Conservation (phyloP, 1,140 invertebrate genomes). For the Cotesia chilonis region DNA sequence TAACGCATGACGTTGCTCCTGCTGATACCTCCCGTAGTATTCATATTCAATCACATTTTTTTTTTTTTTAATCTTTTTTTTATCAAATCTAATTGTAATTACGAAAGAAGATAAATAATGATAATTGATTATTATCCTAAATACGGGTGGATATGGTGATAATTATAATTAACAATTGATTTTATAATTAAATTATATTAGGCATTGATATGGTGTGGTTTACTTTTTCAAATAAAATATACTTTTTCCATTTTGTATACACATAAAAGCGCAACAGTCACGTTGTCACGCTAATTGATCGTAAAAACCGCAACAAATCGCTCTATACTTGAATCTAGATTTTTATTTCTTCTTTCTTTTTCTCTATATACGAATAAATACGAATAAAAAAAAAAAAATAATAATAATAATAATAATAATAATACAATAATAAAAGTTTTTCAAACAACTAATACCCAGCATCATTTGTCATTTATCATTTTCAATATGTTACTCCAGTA, state of each 20-base stretch:
- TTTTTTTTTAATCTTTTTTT: neutral
- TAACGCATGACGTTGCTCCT: slow-evolving; percentile 38
- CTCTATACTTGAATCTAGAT: neutral
- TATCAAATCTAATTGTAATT: neutral
- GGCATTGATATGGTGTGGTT: too few species aligned
- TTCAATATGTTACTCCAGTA: too few species aligned
- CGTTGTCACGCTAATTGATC: too few species aligned
- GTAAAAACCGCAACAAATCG: neutral
- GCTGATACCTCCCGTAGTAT: neutral
- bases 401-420: too few species aligned
- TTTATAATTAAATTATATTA: neutral
- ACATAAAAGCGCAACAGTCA: too few species aligned
- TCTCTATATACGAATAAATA: too few species aligned
- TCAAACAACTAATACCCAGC: too few species aligned
- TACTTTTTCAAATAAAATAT: too few species aligned
- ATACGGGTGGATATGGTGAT: neutral
- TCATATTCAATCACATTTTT: slow-evolving; percentile 7
- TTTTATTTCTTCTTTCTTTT: neutral
- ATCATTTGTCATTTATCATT: too few species aligned
- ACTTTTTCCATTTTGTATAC: neutral
- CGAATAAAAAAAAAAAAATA: too few species aligned
- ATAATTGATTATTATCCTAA: slow-evolving; percentile 1
- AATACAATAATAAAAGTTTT: too few species aligned
- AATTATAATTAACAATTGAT: slow-evolving; percentile 21
- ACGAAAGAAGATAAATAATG: neutral